Percentiles rank a stretch among this genome's conserved stretches.
Conservation (phyloP, 2,888 invertebrate species). For the Notocelia uddmanniana region DNA sequence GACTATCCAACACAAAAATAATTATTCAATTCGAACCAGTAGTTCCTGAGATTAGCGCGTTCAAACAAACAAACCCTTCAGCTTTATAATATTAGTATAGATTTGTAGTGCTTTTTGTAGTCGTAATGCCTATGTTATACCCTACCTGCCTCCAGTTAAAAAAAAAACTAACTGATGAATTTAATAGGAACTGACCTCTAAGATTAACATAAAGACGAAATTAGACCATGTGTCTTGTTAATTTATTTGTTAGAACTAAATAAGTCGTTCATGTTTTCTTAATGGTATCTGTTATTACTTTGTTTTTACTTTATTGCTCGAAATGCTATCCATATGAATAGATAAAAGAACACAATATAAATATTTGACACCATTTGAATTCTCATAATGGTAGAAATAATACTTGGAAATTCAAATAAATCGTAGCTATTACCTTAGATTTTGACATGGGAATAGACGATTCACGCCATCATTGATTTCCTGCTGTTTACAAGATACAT, state of each 20-base stretch:
- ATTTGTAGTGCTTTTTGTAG: too few species aligned
- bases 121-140: too few species aligned
- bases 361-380: constrained; percentile 29
- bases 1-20: too few species aligned
- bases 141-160: too few species aligned
- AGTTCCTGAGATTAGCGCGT: too few species aligned
- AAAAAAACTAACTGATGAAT: too few species aligned
- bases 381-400: constrained; percentile 11
- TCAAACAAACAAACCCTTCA: too few species aligned
- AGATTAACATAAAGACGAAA: constrained; percentile 39
- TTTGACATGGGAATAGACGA: constrained; percentile 17
- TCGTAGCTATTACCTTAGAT: constrained; percentile 6
- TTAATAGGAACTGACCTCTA: background rate
- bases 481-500: background rate
- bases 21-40: too few species aligned
- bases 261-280: constrained; percentile 8
- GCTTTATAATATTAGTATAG: too few species aligned
- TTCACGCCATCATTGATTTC: background rate
- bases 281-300: background rate
- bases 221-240: constrained; percentile 53
- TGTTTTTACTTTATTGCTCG: constrained; percentile 13
- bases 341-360: constrained; percentile 7
- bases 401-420: constrained; percentile 26
- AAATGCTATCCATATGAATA: constrained; percentile 13
- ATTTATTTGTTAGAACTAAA: constrained; percentile 24